phyloP scores from a whole-genome alignment of 2,113 vertebrate species.

The Urocynchramus pylzowi region DNA sequence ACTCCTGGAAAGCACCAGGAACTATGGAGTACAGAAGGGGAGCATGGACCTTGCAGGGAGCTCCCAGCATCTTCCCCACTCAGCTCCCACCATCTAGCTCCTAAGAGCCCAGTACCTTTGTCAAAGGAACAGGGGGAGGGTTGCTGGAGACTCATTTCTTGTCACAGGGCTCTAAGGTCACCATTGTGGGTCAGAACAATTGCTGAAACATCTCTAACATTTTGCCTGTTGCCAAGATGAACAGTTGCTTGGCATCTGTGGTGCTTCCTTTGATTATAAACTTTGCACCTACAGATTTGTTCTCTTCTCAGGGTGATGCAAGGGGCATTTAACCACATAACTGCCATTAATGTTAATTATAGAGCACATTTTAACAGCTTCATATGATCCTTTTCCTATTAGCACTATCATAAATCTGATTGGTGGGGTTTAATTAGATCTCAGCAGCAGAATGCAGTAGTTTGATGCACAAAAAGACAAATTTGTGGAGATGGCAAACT shows the following conservation, averaged over 20 bases:
- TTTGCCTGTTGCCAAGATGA: not conserved
- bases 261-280: not conserved
- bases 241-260: not conserved
- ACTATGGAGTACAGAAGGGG: not conserved
- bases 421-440: constrained; percentile 17
- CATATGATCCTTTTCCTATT: constrained; percentile 16
- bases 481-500: not conserved
- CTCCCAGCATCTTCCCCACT: not conserved
- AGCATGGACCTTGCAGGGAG: not conserved
- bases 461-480: not conserved
- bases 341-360: constrained; percentile 48
- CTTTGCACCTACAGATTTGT: not conserved
- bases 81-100: not conserved
- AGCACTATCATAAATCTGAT: constrained; percentile 34
- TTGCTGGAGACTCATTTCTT: not conserved
- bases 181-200: not conserved
- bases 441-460: not conserved
- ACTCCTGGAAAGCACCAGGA: not conserved
- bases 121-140: not conserved
- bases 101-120: not conserved
- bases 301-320: not conserved
- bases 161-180: not conserved
- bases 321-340: not conserved
- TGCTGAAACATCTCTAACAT: not conserved
- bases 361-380: constrained; percentile 8